A percentile compares a stretch with the other conserved stretches of the same genome.
phyloP scores from a whole-genome alignment of 1,140 invertebrate genomes.

The Pseudomyrmex dendroicus region DNA sequence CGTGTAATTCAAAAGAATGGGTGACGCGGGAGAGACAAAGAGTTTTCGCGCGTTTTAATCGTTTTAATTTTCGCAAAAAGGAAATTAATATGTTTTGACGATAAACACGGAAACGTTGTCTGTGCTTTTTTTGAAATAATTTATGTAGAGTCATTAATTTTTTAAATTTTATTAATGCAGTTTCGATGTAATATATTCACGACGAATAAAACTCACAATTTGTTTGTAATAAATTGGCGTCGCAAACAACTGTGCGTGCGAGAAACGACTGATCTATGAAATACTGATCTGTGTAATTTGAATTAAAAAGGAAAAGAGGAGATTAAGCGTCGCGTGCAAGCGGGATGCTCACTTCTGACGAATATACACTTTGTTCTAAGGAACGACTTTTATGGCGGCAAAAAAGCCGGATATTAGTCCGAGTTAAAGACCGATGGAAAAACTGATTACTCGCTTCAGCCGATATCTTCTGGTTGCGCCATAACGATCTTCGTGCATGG shows the following conservation, averaged over 20 bases:
- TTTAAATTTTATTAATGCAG: neutral
- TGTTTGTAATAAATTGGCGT: neutral
- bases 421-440: conserved; percentile 42
- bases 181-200: no score
- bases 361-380: conserved; percentile 4
- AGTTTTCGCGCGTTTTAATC: no score
- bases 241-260: no score
- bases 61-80: no score
- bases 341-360: conserved; percentile 31
- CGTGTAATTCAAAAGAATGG: no score
- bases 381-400: conserved; percentile 32
- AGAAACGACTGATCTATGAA: no score
- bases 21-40: no score
- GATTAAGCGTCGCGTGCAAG: conserved; percentile 26
- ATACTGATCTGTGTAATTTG: no score
- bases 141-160: neutral
- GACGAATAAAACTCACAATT: neutral
- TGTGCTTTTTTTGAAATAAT: neutral
- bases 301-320: neutral
- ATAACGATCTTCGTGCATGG: conserved; percentile 47
- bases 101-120: neutral
- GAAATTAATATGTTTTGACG: neutral
- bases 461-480: conserved; percentile 40
- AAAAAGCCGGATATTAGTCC: conserved; percentile 41
- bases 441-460: conserved; percentile 49